These are phyloP conservation scores for Chrysopa pallens DNA, from an alignment of 1,140 invertebrate species.

Conservation along the genomic window DNA sequence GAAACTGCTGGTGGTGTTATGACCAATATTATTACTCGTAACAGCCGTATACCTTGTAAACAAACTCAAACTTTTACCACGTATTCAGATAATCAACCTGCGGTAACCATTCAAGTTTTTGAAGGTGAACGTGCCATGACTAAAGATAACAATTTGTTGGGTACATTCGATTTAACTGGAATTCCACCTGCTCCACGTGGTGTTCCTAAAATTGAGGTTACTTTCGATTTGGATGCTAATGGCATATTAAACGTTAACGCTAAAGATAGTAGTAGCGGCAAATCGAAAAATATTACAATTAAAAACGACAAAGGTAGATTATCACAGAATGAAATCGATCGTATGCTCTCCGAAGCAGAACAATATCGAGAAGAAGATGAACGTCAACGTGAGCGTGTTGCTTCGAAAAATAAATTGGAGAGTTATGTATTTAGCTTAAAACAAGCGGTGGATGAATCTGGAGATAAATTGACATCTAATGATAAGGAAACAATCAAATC, in stretches of 20 bases:
- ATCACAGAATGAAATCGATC: conserved; percentile 22
- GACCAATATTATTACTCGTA: conserved; percentile 28
- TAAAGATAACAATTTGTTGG: conserved; percentile 48
- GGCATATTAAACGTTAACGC: conserved; percentile 40
- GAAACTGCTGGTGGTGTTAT: conserved; percentile 25
- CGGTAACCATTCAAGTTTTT: conserved; percentile 33
- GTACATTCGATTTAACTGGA: conserved; percentile 45
- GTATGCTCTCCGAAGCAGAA: conserved; percentile 41
- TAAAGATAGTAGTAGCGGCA: conserved; percentile 29
- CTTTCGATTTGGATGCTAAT: conserved; percentile 32
- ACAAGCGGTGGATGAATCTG: conserved; percentile 24
- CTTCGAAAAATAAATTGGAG: conserved; percentile 49
- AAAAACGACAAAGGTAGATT: conserved; percentile 25
- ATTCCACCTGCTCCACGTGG: conserved; percentile 38
- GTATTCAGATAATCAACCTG: conserved; percentile 27
- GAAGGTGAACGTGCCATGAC: conserved; percentile 50
- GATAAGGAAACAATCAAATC: conserved; percentile 22
- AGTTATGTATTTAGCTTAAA: conserved; percentile 54
- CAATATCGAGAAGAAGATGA: conserved; percentile 33
- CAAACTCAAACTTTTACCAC: conserved; percentile 26
- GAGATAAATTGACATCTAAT: conserved; percentile 18
- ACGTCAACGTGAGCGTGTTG: conserved; percentile 29
- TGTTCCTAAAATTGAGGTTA: conserved; percentile 21
- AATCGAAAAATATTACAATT: conserved; percentile 25
- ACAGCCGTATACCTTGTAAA: conserved; percentile 34